Percentiles rank a stretch among this genome's conserved stretches.
Conservation (phyloP, 2,888 invertebrate species). For the Orthonevra nobilis region DNA sequence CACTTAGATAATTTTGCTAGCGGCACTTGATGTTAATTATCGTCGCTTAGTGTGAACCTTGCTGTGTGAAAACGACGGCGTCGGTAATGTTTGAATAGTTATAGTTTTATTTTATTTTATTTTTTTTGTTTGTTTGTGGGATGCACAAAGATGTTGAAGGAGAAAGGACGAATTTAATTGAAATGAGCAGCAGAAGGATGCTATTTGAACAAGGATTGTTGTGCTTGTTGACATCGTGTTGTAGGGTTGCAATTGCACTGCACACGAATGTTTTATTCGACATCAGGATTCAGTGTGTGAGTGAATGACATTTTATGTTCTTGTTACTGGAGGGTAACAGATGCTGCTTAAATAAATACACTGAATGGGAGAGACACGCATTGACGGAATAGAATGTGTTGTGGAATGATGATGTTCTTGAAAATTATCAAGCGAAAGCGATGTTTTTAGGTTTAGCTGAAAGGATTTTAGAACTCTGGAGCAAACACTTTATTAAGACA, state of each 20-base stretch:
- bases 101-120: slow-evolving; percentile 9
- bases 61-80: slow-evolving; percentile 35
- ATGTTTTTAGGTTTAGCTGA: not conserved
- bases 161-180: slow-evolving; percentile 24
- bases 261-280: slow-evolving; percentile 7
- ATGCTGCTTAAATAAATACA: slow-evolving; percentile 24
- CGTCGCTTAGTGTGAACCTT: slow-evolving; percentile 44
- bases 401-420: not conserved
- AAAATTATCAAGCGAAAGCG: not conserved
- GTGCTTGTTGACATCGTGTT: slow-evolving; percentile 37
- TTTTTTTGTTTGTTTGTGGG: not conserved
- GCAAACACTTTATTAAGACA: no score
- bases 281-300: slow-evolving; percentile 16
- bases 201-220: slow-evolving; percentile 16
- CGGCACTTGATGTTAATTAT: slow-evolving; percentile 57
- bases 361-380: slow-evolving; percentile 4
- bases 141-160: slow-evolving; percentile 9
- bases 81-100: slow-evolving; percentile 36
- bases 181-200: slow-evolving; percentile 27
- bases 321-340: slow-evolving; percentile 28
- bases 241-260: slow-evolving; percentile 6
- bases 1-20: slow-evolving; percentile 51
- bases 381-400: no score
- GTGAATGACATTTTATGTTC: slow-evolving; percentile 16
- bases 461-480: no score